Conservation (phyloP, 1,140 invertebrate genomes). For the Piezodorus guildinii region DNA sequence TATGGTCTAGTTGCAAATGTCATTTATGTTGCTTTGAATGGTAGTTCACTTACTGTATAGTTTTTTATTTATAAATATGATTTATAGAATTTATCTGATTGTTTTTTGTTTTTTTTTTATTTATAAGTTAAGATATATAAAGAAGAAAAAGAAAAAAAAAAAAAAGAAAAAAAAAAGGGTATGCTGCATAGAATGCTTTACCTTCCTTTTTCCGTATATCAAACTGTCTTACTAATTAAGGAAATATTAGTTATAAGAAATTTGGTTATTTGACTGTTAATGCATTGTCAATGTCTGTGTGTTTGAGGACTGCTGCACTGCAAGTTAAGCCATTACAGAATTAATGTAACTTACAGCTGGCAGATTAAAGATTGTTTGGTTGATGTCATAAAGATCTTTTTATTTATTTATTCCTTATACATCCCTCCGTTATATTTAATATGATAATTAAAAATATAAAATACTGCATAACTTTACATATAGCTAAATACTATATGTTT, state of each 20-base stretch:
- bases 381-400: slow-evolving; percentile 20
- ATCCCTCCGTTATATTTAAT: no score
- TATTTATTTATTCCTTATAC: background rate
- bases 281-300: slow-evolving; percentile 24
- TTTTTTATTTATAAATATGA: slow-evolving; percentile 21
- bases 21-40: slow-evolving; percentile 20
- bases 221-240: slow-evolving; percentile 22
- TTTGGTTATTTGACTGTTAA: slow-evolving; percentile 25
- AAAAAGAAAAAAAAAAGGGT: background rate
- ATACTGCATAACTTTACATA: no score
- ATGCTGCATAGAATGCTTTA: background rate
- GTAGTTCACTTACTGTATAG: slow-evolving; percentile 13
- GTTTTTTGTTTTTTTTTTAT: background rate
- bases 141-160: no score
- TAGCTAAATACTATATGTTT: no score
- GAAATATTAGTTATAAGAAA: slow-evolving; percentile 24
- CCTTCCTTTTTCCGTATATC: slow-evolving; percentile 22
- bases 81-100: slow-evolving; percentile 8
- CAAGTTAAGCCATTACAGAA: slow-evolving; percentile 16
- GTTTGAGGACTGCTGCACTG: slow-evolving; percentile 23
- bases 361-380: slow-evolving; percentile 26
- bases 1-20: slow-evolving; percentile 22
- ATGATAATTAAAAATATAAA: no score
- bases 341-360: slow-evolving; percentile 22
- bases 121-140: slow-evolving; percentile 11